These are phyloP conservation scores for Delia radicum DNA, from an alignment of 1,140 invertebrate species.

Conservation along the genomic window DNA sequence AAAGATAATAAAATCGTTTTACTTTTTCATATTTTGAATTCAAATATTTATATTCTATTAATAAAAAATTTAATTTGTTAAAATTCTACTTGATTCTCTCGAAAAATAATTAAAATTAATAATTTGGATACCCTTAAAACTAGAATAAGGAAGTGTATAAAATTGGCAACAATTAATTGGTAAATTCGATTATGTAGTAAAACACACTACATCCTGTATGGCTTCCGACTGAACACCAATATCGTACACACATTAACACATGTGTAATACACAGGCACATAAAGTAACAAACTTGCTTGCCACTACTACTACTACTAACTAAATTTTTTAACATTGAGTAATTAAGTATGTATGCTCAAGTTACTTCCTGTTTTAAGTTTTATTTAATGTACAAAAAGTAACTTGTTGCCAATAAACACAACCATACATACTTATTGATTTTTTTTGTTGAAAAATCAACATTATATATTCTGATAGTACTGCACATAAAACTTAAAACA, in stretches of 20 bases:
- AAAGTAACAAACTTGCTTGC: neutral
- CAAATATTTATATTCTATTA: too few relatives aligned
- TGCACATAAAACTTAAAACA: too few relatives aligned
- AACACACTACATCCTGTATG: neutral
- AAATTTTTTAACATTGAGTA: neutral
- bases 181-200: slow-evolving; percentile 11
- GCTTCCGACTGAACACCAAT: neutral
- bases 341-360: neutral
- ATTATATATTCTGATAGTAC: too few relatives aligned
- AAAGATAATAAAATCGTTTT: too few relatives aligned
- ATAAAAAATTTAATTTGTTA: too few relatives aligned
- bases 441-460: neutral
- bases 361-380: slow-evolving; percentile 8
- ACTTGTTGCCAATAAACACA: neutral
- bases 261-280: neutral
- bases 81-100: too few relatives aligned
- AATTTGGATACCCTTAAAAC: too few relatives aligned
- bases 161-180: slow-evolving; percentile 15
- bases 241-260: neutral
- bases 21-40: too few relatives aligned
- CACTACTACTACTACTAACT: too few relatives aligned
- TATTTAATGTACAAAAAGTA: neutral
- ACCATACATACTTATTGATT: neutral
- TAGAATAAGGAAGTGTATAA: neutral
- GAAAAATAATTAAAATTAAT: too few relatives aligned